Conservation (phyloP, 2,797 vertebrate species). For the Loris lydekkerianus region DNA sequence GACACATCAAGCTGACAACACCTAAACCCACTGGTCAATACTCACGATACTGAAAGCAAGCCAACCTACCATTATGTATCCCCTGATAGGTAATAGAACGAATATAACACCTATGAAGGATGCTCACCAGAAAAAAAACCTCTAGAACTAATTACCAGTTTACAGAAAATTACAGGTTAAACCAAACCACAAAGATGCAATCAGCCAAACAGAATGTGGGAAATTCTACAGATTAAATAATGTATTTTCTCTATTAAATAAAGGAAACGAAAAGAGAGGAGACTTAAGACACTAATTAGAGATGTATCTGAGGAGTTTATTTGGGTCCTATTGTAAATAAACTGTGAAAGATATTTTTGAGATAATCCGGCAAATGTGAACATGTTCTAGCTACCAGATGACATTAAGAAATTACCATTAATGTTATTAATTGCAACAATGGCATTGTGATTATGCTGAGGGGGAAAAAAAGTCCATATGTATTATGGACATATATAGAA, state of each 20-base stretch:
- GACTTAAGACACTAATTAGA: background rate
- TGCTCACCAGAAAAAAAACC: background rate
- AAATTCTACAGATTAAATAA: background rate
- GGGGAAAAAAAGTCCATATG: background rate
- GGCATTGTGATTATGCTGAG: background rate
- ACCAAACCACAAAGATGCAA: conserved; percentile 11
- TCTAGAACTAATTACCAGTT: background rate
- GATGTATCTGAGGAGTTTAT: background rate
- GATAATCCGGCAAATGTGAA: background rate
- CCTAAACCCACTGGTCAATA: background rate
- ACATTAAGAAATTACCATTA: background rate
- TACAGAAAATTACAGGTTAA: conserved; percentile 34
- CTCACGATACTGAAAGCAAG: background rate
- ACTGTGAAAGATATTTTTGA: conserved; percentile 16
- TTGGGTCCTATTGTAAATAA: background rate
- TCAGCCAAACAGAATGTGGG: background rate
- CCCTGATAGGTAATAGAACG: background rate
- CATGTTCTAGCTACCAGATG: background rate
- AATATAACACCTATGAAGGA: background rate
- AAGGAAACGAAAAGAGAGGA: background rate
- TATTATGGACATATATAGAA: background rate
- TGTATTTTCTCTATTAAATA: background rate
- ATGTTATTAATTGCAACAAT: conserved; percentile 14
- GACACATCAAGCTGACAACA: background rate
- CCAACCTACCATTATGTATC: background rate